Percentiles rank a stretch among this genome's conserved stretches.
phyloP scores from a whole-genome alignment of 2,888 invertebrate genomes.

The Tridacna crocea region DNA sequence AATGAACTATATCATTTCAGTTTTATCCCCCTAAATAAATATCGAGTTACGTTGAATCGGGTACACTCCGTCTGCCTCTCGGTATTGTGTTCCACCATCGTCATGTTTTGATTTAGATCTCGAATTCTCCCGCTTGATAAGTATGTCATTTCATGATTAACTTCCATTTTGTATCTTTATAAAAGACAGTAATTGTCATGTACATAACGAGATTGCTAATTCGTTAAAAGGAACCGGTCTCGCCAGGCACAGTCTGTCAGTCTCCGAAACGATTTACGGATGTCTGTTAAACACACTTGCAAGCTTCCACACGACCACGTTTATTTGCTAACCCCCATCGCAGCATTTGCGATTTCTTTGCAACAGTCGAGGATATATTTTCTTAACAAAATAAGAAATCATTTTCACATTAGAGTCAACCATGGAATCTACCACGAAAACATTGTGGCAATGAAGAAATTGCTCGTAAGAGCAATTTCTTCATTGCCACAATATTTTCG shows the following conservation, averaged over 20 bases:
- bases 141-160: conserved; percentile 28
- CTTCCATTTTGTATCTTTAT: conserved; percentile 20
- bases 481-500: no score
- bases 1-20: conserved; percentile 15
- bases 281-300: no score
- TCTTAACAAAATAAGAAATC: no score
- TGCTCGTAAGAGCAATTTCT: no score
- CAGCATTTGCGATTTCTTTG: no score
- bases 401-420: no score
- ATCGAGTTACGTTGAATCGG: conserved; percentile 24
- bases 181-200: conserved; percentile 31
- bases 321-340: no score
- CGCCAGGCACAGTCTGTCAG: conserved; percentile 13
- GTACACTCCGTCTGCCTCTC: conserved; percentile 16
- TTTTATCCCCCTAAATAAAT: conserved; percentile 28
- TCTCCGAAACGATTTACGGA: conserved; percentile 11
- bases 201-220: conserved; percentile 26
- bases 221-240: conserved; percentile 14
- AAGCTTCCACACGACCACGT: no score
- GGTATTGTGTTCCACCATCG: conserved; percentile 21
- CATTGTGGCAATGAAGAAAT: no score
- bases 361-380: no score
- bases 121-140: conserved; percentile 17
- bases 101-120: conserved; percentile 27
- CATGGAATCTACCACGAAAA: no score